A percentile compares a stretch with the other conserved stretches of the same genome.
phyloP scores from a whole-genome alignment of 92 coral and sea anemone genomes.

The Epizoanthus scotinus region DNA sequence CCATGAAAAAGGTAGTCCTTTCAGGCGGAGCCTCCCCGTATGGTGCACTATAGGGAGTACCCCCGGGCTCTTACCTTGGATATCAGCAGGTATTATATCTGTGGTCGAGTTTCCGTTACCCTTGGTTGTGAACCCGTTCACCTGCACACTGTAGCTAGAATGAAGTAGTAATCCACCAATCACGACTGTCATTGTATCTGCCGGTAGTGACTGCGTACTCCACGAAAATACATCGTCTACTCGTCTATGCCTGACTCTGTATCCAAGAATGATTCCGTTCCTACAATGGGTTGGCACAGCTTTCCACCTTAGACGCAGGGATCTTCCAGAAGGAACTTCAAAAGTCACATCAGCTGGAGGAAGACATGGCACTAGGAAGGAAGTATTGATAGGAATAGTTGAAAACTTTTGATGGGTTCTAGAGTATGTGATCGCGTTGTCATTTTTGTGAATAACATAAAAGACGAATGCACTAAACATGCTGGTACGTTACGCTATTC shows the following conservation, averaged over 20 bases:
- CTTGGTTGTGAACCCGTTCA: constrained; percentile 75
- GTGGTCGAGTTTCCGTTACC: constrained; percentile 68
- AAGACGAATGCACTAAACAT: too few relatives aligned
- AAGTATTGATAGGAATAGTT: not conserved
- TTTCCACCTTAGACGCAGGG: constrained; percentile 53
- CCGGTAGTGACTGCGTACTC: constrained; percentile 43
- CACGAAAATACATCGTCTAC: constrained; percentile 28
- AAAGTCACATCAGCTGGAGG: constrained; percentile 66
- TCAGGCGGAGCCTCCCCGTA: too few relatives aligned
- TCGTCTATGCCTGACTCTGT: constrained; percentile 61
- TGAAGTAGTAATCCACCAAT: constrained; percentile 54
- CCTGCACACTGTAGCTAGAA: constrained; percentile 62
- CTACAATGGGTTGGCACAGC: constrained; percentile 53
- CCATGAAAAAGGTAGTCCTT: too few relatives aligned
- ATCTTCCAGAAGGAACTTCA: constrained; percentile 46
- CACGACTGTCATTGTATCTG: constrained; percentile 36
- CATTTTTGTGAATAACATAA: too few relatives aligned
- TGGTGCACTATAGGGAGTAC: too few relatives aligned
- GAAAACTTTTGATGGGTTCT: too few relatives aligned
- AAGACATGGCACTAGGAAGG: constrained; percentile 61
- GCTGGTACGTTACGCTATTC: too few relatives aligned
- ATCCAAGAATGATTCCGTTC: constrained; percentile 74
- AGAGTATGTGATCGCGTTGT: too few relatives aligned
- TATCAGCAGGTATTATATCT: constrained; percentile 57
- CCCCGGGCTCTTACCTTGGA: constrained; percentile 60